Conservation (phyloP, 2,797 vertebrate genomes). For the Melanotaenia maccullochi region DNA sequence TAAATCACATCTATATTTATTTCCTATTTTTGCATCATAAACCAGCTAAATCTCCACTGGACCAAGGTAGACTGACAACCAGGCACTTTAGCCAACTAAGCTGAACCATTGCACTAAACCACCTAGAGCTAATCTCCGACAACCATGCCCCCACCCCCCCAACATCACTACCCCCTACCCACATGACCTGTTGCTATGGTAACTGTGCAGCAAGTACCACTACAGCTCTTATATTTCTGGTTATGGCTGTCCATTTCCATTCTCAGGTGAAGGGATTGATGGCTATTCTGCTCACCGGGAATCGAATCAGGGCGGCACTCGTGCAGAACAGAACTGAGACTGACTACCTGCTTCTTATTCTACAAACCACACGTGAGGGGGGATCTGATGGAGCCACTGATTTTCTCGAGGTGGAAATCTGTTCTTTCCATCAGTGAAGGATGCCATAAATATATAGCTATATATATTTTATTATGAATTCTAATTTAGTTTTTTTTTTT, state of each 20-base stretch:
- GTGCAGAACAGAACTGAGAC: constrained; percentile 47
- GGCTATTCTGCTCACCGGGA: constrained; percentile 56
- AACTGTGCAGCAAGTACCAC: constrained; percentile 73
- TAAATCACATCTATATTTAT: constrained; percentile 17
- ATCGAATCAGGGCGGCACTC: constrained; percentile 49
- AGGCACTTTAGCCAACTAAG: constrained; percentile 50
- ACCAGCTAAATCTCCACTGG: constrained; percentile 23
- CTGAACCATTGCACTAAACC: constrained; percentile 69
- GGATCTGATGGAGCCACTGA: constrained; percentile 30
- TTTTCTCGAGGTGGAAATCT: constrained; percentile 22
- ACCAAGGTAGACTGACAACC: constrained; percentile 53
- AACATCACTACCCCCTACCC: constrained; percentile 2
- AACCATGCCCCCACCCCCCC: constrained; percentile 44
- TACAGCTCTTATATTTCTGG: constrained; percentile 67
- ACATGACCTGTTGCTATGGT: constrained; percentile 75
- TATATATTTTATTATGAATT: too few species aligned
- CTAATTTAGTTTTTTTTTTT: background rate
- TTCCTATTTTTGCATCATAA: constrained; percentile 19
- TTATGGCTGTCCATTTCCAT: constrained; percentile 77
- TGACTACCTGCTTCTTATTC: constrained; percentile 21
- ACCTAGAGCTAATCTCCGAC: constrained; percentile 63
- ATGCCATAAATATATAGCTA: too few species aligned
- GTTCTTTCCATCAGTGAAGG: constrained; percentile 5
- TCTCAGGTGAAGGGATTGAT: constrained; percentile 68
- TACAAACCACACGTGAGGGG: constrained; percentile 12